Evolutionary conservation across 1,140 invertebrate species (phyloP), one percentile per base, ranked within the genome.

Genomic region (Propsilocerus akamusi): DNA sequence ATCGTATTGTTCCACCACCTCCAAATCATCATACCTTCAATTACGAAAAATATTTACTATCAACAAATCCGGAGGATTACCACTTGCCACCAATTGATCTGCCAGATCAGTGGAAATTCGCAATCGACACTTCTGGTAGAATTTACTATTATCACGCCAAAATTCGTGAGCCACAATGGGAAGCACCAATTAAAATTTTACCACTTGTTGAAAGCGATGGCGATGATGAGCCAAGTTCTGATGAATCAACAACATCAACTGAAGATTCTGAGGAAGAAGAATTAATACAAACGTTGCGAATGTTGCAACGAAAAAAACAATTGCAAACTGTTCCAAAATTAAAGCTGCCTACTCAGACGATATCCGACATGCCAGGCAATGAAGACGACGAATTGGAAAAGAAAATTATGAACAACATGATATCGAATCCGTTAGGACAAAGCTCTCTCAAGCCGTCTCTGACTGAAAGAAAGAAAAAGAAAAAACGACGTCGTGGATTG

Each of bases 101-200:
- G 37, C 90, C 91, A 5, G 81, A 82, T 0, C 77, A 83, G 59
- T 97, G 92, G 91, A 85, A 86, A 57, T 83, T 77, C 57, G 81
- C 85, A 0, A 74, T 77, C 41, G 88, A 93, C 64, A n/a, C 20
- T 0, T 59, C 71, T 17, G 90, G 91, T 2, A 70, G 87, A 52
- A 74, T 78, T 0, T 97, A 95, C 63, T 97, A 94, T 68, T 97
- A 94, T 65, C 89, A 96, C 64, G 69, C 82, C 0, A 81, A 81
- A 55, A 77, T 84, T 23, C 76, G 87, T 49, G 72, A 84, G 57
- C 78, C 87, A 2, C 90, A 94, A 61, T 97, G 92, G 92, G 70
- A 83, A 51, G 85, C 86, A 24, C 91, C 91, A 0, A 70, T 72
- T 30, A 50, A 56, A 3, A 47, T 65, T 25, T 49, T 57, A 52